Conservation (phyloP, 92 coral and sea anemone species). For the Epizoanthus stellaris region DNA sequence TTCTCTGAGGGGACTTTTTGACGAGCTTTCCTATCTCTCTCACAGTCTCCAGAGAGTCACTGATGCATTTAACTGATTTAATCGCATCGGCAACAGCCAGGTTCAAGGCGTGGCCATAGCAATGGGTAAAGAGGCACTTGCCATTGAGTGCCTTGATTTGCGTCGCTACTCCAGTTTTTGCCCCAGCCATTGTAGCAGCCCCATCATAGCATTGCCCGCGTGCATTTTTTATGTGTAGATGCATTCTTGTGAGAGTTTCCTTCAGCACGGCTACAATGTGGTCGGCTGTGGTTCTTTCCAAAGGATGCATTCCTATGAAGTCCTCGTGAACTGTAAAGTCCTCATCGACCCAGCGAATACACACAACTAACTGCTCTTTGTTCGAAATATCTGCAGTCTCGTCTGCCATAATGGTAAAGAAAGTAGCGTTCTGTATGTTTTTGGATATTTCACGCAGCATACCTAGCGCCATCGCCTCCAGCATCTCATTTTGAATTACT, state of each 20-base stretch:
- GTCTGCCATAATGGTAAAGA: constrained; percentile 69
- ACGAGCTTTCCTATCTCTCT: constrained; percentile 54
- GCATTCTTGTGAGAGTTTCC: constrained; percentile 44
- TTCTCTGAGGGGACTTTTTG: constrained; percentile 59
- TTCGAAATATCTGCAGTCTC: constrained; percentile 70
- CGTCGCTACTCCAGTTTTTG: constrained; percentile 62
- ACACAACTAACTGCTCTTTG: constrained; percentile 68
- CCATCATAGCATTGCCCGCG: constrained; percentile 66
- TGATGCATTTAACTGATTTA: constrained; percentile 46
- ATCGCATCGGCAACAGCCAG: constrained; percentile 54
- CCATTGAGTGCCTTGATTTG: constrained; percentile 58
- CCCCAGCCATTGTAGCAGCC: constrained; percentile 61
- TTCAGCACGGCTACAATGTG: constrained; percentile 45
- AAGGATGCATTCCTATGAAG: constrained; percentile 59
- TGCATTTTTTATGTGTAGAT: constrained; percentile 43
- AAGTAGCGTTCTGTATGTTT: constrained; percentile 55
- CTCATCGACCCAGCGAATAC: constrained; percentile 65
- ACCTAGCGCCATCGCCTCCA: constrained; percentile 43
- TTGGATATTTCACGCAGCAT: constrained; percentile 51
- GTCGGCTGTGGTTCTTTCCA: constrained; percentile 54
- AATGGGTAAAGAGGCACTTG: constrained; percentile 56
- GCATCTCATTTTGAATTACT: constrained; percentile 56
- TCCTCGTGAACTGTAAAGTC: constrained; percentile 55
- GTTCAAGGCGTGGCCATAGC: constrained; percentile 60
- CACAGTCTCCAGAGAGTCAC: constrained; percentile 53